Evolutionary conservation across 2,113 vertebrate species (phyloP).

Genomic region (Sceloporus tristichus): DNA sequence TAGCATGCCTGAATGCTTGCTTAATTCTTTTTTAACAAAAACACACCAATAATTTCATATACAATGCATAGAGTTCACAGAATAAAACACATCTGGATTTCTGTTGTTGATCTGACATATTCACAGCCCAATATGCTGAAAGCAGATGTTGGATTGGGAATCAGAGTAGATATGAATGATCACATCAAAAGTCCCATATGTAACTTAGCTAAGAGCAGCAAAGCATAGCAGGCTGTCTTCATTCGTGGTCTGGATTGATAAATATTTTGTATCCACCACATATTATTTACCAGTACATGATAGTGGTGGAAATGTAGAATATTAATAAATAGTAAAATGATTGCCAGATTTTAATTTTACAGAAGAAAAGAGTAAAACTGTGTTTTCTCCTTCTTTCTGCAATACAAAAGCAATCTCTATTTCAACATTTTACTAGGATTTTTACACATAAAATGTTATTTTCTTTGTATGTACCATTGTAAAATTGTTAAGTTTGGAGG

Average conservation of each 20-base stretch:
- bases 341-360: conserved; percentile 9
- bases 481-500: too few relatives aligned
- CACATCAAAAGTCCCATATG: conserved; percentile 70
- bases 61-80: conserved; percentile 66
- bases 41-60: conserved; percentile 72
- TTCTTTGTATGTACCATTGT: not conserved
- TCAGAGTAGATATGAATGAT: conserved; percentile 57
- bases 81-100: conserved; percentile 78
- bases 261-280: conserved; percentile 36
- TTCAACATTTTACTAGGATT: not conserved
- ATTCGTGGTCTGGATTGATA: conserved; percentile 47
- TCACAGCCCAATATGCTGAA: conserved; percentile 71
- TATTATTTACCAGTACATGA: conserved; percentile 1
- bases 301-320: not conserved
- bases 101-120: conserved; percentile 74
- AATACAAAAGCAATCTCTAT: not conserved
- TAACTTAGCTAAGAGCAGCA: conserved; percentile 59
- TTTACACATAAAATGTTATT: not conserved
- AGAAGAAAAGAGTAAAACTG: not conserved
- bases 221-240: conserved; percentile 49
- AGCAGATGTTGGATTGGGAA: conserved; percentile 76
- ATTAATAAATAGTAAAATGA: conserved; percentile 22
- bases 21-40: too few relatives aligned
- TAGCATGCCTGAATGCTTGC: conserved; percentile 53
- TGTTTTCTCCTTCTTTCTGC: not conserved